Base-by-base conservation (phyloP, 2,113 vertebrate species). In the Neodontobutis hainanensis region DNA sequence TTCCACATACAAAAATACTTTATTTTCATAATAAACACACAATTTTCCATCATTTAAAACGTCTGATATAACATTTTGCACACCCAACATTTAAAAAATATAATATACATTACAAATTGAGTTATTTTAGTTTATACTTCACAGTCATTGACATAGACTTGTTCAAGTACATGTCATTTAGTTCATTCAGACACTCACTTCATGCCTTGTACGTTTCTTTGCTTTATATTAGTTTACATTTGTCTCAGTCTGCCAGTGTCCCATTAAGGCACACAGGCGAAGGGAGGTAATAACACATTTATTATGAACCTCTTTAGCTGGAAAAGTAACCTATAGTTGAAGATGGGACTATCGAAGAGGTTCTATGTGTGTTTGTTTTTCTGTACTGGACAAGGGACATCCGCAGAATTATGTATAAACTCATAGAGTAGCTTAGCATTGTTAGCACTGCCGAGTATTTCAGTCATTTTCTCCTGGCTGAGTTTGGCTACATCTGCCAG, bases 381-480 rank as follows among this genome's bases (percentile, higher is more conserved):
- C 43, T 75, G 85, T n/a, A 45, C 72, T 7, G 87, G 87, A 72
- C 75, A 74, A 34, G 81, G 75, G 2, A 86, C 80, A 36, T 89
- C 64, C 11, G 81, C 77, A 0, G 90, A 84, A 46, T 94, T 88
- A 77, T 98, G 97, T 56, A 99, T 88, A 52, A 99, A 99, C 48
- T 97, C 95, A 0, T 94, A 90, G 2, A 99, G 93, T 61, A 93
- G 90, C 0, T 92, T 93, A 15, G 94, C 97, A 27, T 86, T 95
- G 32, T 78, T 84, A 0, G 84, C 35, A 9, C 94, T 95, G 8
- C 92, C 94, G 11, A 99, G 81, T 56, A 98, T 84, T 48, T 91
- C 72, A 0, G 89, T 35, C 3, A 99, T 92, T 53, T 83, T 84
- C 0, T 96, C 95, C 70, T 93, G 95, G 7, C 94, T 92, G 40